Conservation (phyloP, 2,888 invertebrate genomes). For the Coenonympha glycerion region DNA sequence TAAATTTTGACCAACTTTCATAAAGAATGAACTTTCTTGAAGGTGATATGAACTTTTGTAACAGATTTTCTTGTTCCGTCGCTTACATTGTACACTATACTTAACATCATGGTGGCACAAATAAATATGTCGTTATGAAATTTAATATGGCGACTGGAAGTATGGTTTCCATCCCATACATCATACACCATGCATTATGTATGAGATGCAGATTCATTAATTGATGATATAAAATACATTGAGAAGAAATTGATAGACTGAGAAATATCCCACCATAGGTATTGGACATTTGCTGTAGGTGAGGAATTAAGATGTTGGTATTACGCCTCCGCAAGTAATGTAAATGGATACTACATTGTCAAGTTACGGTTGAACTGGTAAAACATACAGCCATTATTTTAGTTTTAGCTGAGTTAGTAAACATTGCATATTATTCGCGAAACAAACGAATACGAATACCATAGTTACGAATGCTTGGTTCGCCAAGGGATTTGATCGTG, state of each 20-base stretch:
- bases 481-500: too few species aligned
- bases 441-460: too few species aligned
- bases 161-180: constrained; percentile 22
- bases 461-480: too few species aligned
- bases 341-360: too few species aligned
- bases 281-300: not conserved
- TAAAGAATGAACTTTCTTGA: too few species aligned
- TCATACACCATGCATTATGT: constrained; percentile 27
- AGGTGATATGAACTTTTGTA: too few species aligned
- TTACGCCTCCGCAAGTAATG: not conserved
- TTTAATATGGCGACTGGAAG: constrained; percentile 17
- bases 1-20: too few species aligned
- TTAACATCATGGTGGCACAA: constrained; percentile 19
- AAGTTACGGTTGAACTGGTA: too few species aligned
- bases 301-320: not conserved
- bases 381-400: too few species aligned
- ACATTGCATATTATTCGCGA: too few species aligned
- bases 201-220: constrained; percentile 28
- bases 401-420: too few species aligned
- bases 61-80: not conserved
- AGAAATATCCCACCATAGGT: constrained; percentile 2
- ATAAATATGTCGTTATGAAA: constrained; percentile 27
- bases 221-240: constrained; percentile 17
- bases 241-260: constrained; percentile 20
- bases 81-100: not conserved